Evolutionary conservation across 2,888 invertebrate species (phyloP), one percentile per base, ranked within the genome.

Genomic region (Napeogenes inachia): DNA sequence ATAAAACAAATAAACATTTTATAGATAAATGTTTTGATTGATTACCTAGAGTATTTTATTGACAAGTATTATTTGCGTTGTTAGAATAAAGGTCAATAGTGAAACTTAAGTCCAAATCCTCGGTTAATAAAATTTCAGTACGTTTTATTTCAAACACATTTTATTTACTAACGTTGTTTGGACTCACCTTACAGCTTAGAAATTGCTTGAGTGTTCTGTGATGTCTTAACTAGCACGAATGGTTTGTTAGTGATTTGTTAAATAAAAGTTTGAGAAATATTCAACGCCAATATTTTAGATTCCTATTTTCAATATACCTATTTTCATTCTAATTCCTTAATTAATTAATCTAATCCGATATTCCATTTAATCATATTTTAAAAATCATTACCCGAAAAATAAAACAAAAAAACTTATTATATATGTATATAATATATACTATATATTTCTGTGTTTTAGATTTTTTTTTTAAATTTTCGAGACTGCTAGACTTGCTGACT

Each of bases 141-240:
- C 59, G 61, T 61, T 57, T 60, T 57, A 57, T 57, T 59, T 57
- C 8, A 57, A 60, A 55, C 61, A 61, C 65, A 60, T 57, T 55
- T 59, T 63, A 60, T 59, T 63, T 63, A 63, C 47, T 55, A 42
- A 45, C 57, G 60, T 60, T 65, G 62, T 64, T 64, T 64, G 64
- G 54, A 59, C 63, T 68, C 46, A 55, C 45, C 64, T 65, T 58
- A 67, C 56, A 57, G 61, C 64, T 2, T 60, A 56, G 63, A 66
- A 67, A 67, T 66, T 67, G 64, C 64, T 62, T 54, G 56, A 60
- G 61, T 58, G 59, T 63, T 67, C 56, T 67, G 63, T 60, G 58
- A 63, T 61, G 63, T 66, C 62, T 58, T 66, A 61, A 64, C 62
- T 62, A 63, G 62, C 33, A 45, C 21, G 30, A n/a, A 54, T 13